phyloP scores from a whole-genome alignment of 2,888 invertebrate genomes.

The Tenthredo scrophulariae region DNA sequence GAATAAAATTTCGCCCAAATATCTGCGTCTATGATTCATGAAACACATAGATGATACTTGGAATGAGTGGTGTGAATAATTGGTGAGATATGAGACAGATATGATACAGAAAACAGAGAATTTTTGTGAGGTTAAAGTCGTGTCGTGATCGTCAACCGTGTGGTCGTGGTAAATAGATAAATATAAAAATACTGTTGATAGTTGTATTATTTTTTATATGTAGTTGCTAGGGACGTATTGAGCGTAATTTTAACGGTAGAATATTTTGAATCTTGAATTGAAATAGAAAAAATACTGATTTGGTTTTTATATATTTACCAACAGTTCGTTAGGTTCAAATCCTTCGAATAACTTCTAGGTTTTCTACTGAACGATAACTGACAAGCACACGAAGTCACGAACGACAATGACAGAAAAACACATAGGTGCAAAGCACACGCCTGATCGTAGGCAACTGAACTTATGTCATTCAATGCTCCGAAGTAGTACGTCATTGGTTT shows the following conservation, averaged over 20 bases:
- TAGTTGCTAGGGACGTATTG: neutral
- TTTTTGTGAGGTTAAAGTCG: neutral
- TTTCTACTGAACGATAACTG: neutral
- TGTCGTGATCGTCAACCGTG: neutral
- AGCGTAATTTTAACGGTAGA: neutral
- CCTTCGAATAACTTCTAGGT: neutral
- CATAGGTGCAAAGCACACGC: neutral
- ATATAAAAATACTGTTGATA: neutral
- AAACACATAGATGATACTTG: neutral
- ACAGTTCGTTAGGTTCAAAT: neutral
- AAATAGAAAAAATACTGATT: neutral
- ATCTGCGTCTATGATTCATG: neutral
- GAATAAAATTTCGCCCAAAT: neutral
- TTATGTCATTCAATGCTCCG: neutral
- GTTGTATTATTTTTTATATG: neutral
- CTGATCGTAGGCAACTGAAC: neutral
- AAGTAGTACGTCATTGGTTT: neutral
- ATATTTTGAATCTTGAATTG: neutral
- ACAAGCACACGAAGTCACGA: neutral
- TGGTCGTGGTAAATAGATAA: neutral
- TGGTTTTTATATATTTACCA: slow-evolving; percentile 1
- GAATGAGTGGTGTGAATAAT: neutral
- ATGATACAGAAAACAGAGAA: slow-evolving; percentile 2
- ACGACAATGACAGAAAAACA: neutral
- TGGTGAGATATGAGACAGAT: neutral